These are phyloP conservation scores for Oscarella lobularis DNA, from an alignment of 37 sponge, comb jelly and placozoan genomes.

Conservation along the genomic window DNA sequence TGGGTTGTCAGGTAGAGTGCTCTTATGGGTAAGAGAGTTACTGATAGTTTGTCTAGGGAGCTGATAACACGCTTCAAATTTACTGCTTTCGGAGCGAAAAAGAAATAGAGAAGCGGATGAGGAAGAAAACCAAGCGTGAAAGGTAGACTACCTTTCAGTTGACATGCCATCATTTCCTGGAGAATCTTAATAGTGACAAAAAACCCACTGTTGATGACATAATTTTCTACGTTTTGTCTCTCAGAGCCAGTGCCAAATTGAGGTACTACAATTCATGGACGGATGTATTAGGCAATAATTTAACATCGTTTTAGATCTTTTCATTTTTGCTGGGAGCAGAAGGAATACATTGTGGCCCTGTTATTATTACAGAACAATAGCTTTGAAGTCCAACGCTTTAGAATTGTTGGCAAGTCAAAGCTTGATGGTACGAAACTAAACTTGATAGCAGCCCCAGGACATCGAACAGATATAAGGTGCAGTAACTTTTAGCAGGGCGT, in stretches of 20 bases:
- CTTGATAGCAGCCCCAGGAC: too few relatives aligned
- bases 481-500: background rate
- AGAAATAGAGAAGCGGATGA: slow-evolving; percentile 32
- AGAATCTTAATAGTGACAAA: too few relatives aligned
- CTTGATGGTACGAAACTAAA: too few relatives aligned
- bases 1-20: too few relatives aligned
- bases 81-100: slow-evolving; percentile 23
- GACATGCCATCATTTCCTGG: too few relatives aligned
- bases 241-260: too few relatives aligned
- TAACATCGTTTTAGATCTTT: background rate
- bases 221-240: too few relatives aligned
- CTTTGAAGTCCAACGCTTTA: background rate
- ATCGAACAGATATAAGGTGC: background rate
- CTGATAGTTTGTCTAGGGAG: background rate
- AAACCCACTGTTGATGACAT: too few relatives aligned
- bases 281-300: background rate
- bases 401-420: too few relatives aligned
- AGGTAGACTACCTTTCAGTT: too few relatives aligned
- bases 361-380: background rate
- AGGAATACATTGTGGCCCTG: background rate
- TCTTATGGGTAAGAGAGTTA: too few relatives aligned
- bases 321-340: background rate
- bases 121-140: slow-evolving; percentile 47
- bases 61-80: background rate
- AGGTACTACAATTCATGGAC: too few relatives aligned